Evolutionary conservation across 2,888 invertebrate genomes (phyloP), one percentile per base, ranked within the genome.

Genomic region (Spicauda simplicius): DNA sequence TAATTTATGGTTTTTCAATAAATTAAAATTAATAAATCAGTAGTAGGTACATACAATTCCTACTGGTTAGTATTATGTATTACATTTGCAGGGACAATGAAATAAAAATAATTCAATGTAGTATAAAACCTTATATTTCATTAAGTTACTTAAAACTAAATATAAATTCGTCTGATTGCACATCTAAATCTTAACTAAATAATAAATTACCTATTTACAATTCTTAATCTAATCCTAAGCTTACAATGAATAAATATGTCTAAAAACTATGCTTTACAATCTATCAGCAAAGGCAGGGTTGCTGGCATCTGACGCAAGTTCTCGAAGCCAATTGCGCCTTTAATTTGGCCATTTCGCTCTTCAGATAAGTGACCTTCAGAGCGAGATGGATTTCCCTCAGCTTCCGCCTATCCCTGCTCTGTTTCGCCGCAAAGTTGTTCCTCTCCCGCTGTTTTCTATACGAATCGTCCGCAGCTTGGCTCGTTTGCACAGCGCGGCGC

Each of bases 381-480:
- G 98, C 97, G 48, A 98, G 96, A 79, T 98, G 98, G 75, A 99
- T 98, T 84, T 99, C 99, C 77, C 98, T 97, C 54, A 97, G 95
- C 75, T 98, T 94, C 69, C 99, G 94, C 0, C 98, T 96, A 79
- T 99, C 99, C 3, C 99, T 94, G 0, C 98, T 98, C 75, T 98
- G 95, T 86, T 99, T 99, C 0, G 99, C 99, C 0, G 99, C 99
- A 72, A 96, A 97, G 84, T 99, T 99, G 85, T 99, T 99, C 81
- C 98, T 97, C 73, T 97, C 95, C 11, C 99, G 91, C 66, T 98
- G 95, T 77, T 97, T 98, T 92, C 96, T 96, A 82, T 99, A 99
- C 0, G 96, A 95, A 3, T 97, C 96, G 81, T 98, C 97, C 0
- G 96, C 78, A 60, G 87, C 81, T 52, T 80, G 77, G 37, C 72